Evolutionary conservation across 2,888 invertebrate genomes (phyloP), one percentile per base, ranked within the genome.

Genomic region (Papilio gigon): DNA sequence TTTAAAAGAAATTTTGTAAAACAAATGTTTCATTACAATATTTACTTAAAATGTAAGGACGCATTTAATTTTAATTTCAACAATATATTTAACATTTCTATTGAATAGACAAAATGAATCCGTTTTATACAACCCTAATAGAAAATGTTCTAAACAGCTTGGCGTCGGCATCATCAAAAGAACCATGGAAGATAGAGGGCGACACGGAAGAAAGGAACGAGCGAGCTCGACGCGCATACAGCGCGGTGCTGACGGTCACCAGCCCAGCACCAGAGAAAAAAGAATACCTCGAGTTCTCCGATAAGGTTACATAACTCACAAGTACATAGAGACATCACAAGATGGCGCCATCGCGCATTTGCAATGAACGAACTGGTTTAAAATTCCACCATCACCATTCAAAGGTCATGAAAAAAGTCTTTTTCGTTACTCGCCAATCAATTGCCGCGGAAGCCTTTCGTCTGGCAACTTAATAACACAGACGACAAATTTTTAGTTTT

Each of bases 221-320:
- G 75, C 93, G 95, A 73, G 98, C 98, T 0, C 94, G 94, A 80
- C 94, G 94, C 76, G 98, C 98, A 0, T 98, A 96, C 86, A 95
- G 96, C 71, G 96, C 98, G 0, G 93, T 99, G 69, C 93, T 98
- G 61, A 98, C 97, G 0, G 96, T 99, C 67, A 97, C 97, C 6
- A 96, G 98, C 3, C 94, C 96, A 17, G 95, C 96, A 8, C 96
- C 97, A 0, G 94, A 96, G 79, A 95, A 96, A 75, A 92, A 94
- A 44, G 96, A 97, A 79, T 97, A 97, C 84, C 90, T 94, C 60
- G 94, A 95, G 70, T 97, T 97, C 80, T 95, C 97, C 61, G 93
- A 94, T 74, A 93, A 95, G 84, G 95, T 96, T 77, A 64, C 20
- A 30, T n/a, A 37, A 50, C 22, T 2, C 11, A 4, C 6, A 47